Base-by-base conservation (phyloP, 2,888 invertebrate species). In the Norana najaformis region DNA sequence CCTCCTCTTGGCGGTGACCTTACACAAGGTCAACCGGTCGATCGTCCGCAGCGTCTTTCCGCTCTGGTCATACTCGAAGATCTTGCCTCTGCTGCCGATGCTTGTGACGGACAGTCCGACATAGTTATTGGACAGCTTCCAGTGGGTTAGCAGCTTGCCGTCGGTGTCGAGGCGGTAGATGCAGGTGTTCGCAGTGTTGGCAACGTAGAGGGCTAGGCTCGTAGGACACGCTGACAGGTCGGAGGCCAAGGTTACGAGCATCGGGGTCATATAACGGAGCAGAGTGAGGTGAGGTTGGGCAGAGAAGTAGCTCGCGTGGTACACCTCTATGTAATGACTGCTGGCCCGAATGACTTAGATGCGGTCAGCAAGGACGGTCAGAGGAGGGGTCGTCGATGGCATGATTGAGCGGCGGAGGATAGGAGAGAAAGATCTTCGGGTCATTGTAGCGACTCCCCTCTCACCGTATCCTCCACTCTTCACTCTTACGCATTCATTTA, bases 371-470 rank as follows among this genome's bases (percentile, higher is more conserved):
- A 85, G 85, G 85, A 85, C 36, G 85, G 85, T 37, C 85, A 85
- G 35, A n/a, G 85, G 35, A 35, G 37, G 20, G 36, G 36, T 35
- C 36, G 16, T 85, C 36, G 85, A 85, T 5, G 6, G 85, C 8
- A 85, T 37, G 85, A 8, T 35, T 23, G 85, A 85, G 85, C 35
- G 85, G 85, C 16, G 36, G 85, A 85, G 36, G 85, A 69, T 30
- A 69, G 37, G 85, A 85, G 36, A 85, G 36, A 35, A 85, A 85
- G 35, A 85, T 85, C 85, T 23, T n/a, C n/a, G n/a, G n/a, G n/a
- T n/a, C n/a, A n/a, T n/a, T n/a, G n/a, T n/a, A n/a, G n/a, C n/a
- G n/a, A n/a, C n/a, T n/a, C n/a, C n/a, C n/a, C n/a, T n/a, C n/a
- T n/a, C n/a, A n/a, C n/a, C n/a, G n/a, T n/a, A n/a, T n/a, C n/a